Base-by-base conservation (phyloP, 1,140 invertebrate genomes). In the Anadara kagoshimensis region DNA sequence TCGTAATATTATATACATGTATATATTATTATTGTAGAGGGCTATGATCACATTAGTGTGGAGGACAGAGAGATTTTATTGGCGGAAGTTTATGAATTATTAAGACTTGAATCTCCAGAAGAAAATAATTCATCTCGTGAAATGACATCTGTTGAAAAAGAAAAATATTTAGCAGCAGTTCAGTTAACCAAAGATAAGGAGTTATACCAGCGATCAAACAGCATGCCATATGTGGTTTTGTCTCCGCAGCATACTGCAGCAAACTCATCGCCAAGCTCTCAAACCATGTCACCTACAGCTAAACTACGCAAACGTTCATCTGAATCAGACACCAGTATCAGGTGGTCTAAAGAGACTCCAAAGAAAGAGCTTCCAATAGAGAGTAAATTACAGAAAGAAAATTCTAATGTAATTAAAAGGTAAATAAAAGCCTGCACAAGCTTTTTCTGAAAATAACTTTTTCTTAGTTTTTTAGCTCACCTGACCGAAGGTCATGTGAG, bases 11-110 rank as follows among this genome's bases (percentile, higher is more conserved):
- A 36, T 7, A n/a, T n/a, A n/a, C n/a, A n/a, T n/a, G n/a, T n/a
- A n/a, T n/a, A 36, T 36, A 36, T 54, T 41, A 36, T 49, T 53
- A 24, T 67, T 67, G 12, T n/a, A 75, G 73, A 75, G 22, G 59
- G 47, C n/a, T 75, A 75, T 66, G 73, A 75, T 22, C 73, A 75
- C 49, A 65, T 75, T 62, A 70, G 73, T 67, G 54, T 67, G 5
- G 36, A 45, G 10, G 73, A 75, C 26, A 49, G 62, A 22, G 73
- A 75, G 45, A 54, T 70, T 0, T 56, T 75, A 8, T 47, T 75
- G 41, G 57, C 73, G 18, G 58, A 75, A 29, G 63, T 75, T 0
- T 75, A 75, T 20, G 63, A 75, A 47, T 54, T 75, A 24, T 66
- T 70, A 53, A 49, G 68, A 26, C 26, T 75, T 24, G 73, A 75